Conservation (phyloP, 2,888 invertebrate genomes). For the Atrina japonica region DNA sequence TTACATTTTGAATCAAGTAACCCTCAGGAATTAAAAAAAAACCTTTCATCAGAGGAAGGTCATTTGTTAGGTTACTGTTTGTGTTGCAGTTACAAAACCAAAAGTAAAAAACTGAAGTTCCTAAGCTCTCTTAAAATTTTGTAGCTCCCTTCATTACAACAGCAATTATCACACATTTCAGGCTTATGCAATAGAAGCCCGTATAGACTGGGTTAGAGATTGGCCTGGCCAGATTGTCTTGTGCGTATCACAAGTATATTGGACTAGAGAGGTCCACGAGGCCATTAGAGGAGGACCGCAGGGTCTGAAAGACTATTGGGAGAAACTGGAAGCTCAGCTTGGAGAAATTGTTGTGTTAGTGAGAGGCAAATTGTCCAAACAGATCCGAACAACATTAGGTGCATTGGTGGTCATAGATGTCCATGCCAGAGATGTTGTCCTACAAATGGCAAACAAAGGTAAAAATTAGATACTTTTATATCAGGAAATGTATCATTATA, state of each 20-base stretch:
- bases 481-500: not conserved
- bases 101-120: too few species aligned
- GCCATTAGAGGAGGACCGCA: slow-evolving; percentile 85
- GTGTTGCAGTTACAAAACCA: too few species aligned
- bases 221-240: slow-evolving; percentile 97
- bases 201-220: slow-evolving; percentile 90
- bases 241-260: slow-evolving; percentile 89
- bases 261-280: slow-evolving; percentile 90
- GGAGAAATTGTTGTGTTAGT: slow-evolving; percentile 89
- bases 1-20: too few species aligned
- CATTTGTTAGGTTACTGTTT: too few species aligned
- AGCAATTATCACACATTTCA: too few species aligned
- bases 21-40: too few species aligned
- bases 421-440: slow-evolving; percentile 93
- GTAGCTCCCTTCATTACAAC: too few species aligned
- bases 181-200: slow-evolving; percentile 76
- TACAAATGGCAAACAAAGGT: slow-evolving; percentile 82
- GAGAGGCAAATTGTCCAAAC: slow-evolving; percentile 90
- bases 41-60: too few species aligned
- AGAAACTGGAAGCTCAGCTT: slow-evolving; percentile 85
- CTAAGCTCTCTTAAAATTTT: too few species aligned
- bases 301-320: slow-evolving; percentile 84
- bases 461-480: not conserved
- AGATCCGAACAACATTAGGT: slow-evolving; percentile 93
- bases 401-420: slow-evolving; percentile 96